A percentile compares a stretch with the other conserved stretches of the same genome.
Evolutionary conservation across 2,888 invertebrate species (phyloP).

Genomic region (Nomada goodeniana): DNA sequence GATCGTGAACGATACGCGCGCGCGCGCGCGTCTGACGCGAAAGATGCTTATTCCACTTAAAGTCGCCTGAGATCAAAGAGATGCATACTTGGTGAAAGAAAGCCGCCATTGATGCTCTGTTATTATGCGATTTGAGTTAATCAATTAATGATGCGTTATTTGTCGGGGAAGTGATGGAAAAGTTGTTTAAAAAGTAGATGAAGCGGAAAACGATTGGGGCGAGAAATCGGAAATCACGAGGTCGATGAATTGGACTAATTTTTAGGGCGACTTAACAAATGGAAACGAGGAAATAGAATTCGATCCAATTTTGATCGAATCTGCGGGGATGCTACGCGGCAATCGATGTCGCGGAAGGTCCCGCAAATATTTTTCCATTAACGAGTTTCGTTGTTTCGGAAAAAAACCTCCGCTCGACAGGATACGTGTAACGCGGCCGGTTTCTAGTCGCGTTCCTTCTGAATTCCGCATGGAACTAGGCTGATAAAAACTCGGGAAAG

Average conservation of each 20-base stretch:
- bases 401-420: slow-evolving; percentile 6
- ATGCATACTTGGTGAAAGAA: slow-evolving; percentile 43
- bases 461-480: neutral
- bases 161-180: too few species aligned
- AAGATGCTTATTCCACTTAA: too few species aligned
- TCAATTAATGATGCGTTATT: too few species aligned
- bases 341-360: slow-evolving; percentile 3
- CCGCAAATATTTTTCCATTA: slow-evolving; percentile 43
- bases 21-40: too few species aligned
- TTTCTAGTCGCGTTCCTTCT: neutral
- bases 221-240: too few species aligned
- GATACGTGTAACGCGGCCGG: neutral
- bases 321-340: neutral
- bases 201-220: too few species aligned
- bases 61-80: neutral
- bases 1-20: neutral
- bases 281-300: neutral
- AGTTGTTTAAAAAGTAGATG: too few species aligned
- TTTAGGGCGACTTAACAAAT: too few species aligned
- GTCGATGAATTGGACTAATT: too few species aligned
- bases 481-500: slow-evolving; percentile 3
- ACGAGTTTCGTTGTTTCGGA: slow-evolving; percentile 15
- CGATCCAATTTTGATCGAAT: neutral
- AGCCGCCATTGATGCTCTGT: slow-evolving; percentile 20
- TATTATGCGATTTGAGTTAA: too few species aligned